Evolutionary conservation across 92 coral and sea anemone genomes (phyloP), one percentile per base, ranked within the genome.

Genomic region (Parazoanthus atlanticus): DNA sequence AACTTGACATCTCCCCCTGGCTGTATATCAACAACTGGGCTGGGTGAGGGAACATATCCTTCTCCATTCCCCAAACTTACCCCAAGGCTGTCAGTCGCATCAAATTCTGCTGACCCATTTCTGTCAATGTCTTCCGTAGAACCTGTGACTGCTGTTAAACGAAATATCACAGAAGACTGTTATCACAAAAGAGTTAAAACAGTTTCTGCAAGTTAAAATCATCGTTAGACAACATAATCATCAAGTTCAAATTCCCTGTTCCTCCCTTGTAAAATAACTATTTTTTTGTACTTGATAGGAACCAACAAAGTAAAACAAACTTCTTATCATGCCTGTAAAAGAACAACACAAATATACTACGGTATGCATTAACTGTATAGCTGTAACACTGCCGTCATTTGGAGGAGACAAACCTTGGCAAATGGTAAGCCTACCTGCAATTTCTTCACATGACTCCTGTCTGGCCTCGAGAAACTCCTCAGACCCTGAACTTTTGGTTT

Each of bases 1-100:
- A 95, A 95, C 90, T 92, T 94, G 83, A 95, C 96, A 72, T 90
- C 96, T 69, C 91, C 93, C 52, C 92, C 94, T 64, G 89, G 94
- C 82, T 95, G 91, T 66, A 95, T 93, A 38, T 82, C 84, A 58
- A 95, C 98, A 76, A 89, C 96, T 32, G 98, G 96, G 69, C 96
- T 95, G 92, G 93, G 92, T 33, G 98, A 90, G 29, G 96, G 87
- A 61, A 13, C 77, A 86, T 56, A 84, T 67, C 78, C 88, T 80
- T 84, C 85, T 52, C 84, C 54, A 30, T 85, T 89, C 78, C 88
- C 86, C 76, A 81, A 87, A 95, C 98, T 95, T 95, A 95, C 98
- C 98, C 92, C 87, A n/a, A 78, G 54, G 19, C 52, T 41, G n/a
- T 43, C 87, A 38, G 74, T 58, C 41, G 40, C 29, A 13, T 84